Evolutionary conservation across 2,888 invertebrate genomes (phyloP).

Genomic region (Cacoxenus indagator): DNA sequence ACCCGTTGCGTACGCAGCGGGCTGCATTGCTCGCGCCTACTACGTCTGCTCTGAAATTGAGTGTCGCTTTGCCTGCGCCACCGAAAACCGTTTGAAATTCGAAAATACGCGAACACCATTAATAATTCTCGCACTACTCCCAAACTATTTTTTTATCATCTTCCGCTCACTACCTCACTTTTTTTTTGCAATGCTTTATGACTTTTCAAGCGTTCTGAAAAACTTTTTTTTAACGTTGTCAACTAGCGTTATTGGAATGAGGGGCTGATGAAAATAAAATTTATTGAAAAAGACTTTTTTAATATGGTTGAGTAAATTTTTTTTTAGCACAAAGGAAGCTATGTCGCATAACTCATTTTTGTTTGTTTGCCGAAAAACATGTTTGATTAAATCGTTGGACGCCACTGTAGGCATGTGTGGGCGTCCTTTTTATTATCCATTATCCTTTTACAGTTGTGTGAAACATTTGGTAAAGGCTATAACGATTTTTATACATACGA

Average conservation of each 20-base stretch:
- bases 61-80: background rate
- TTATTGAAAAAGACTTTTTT: conserved; percentile 49
- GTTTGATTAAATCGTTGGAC: conserved; percentile 12
- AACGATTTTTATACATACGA: too few species aligned
- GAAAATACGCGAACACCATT: background rate
- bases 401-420: too few species aligned
- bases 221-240: background rate
- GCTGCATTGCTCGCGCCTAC: background rate
- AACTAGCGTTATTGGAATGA: background rate
- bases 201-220: conserved; percentile 40
- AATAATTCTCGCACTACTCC: background rate
- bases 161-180: background rate
- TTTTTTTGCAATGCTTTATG: conserved; percentile 55
- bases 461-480: too few species aligned
- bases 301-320: conserved; percentile 51
- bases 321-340: conserved; percentile 13
- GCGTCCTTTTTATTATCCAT: too few species aligned
- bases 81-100: conserved; percentile 4
- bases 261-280: background rate
- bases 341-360: conserved; percentile 21
- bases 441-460: too few species aligned
- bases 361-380: conserved; percentile 16
- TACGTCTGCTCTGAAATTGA: background rate
- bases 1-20: background rate
- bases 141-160: background rate